Evolutionary conservation across 2,888 invertebrate genomes (phyloP), one percentile per base, ranked within the genome.

Genomic region (Rhingia rostrata): DNA sequence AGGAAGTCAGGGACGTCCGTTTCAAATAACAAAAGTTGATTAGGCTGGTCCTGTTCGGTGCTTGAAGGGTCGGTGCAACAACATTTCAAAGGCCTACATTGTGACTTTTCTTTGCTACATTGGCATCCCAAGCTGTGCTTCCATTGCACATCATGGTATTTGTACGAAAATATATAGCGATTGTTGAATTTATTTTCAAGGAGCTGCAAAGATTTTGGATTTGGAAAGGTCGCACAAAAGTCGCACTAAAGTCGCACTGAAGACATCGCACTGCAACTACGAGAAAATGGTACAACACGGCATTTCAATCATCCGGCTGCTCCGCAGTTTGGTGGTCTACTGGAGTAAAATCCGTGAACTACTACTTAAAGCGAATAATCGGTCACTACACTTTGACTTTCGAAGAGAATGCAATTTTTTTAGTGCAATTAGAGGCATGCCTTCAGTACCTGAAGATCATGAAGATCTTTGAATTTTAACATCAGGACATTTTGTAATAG

Each of bases 151-250:
- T 4, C 39, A 22, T 6, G 39, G 58, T 0, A 39, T 58, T 6
- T 41, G 41, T 6, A 0, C 32, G 4, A 35, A 10, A 6, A 6
- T 41, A 4, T 58, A 43, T 30, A 41, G 58, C 10, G 58, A 41
- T 37, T 53, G 53, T 35, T 33, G 53, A 33, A 35, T n/a, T 4
- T 30, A 51, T 51, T 4, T 45, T 45, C 45, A 45, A 45, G 22
- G n/a, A 41, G 41, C 41, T 4, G 41, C 7, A 41, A 41, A n/a
- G 41, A 41, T 3, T n/a, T 10, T 10, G 41, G 41, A 41, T n/a
- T 10, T 10, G 41, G 10, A 41, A 41, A n/a, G 3, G 10, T 41
- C 10, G 10, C 10, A 41, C 2, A 10, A 4, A n/a, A n/a, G 10
- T 41, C 41, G 4, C 9, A 41, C 9, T n/a, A 41, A 41, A n/a